Conservation (phyloP, 1,140 invertebrate species). For the Leptinotarsa defecta region DNA sequence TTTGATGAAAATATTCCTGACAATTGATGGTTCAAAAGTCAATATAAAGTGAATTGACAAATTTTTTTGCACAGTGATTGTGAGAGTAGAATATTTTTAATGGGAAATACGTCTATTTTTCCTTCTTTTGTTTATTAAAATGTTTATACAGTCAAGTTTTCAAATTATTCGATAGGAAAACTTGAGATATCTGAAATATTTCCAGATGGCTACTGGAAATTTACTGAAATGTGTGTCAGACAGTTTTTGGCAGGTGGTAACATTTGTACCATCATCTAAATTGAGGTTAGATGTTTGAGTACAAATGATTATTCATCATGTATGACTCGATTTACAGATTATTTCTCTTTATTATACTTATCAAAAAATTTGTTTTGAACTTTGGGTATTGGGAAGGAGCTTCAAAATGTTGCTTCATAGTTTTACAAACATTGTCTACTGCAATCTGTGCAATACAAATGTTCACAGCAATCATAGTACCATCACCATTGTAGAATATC, state of each 20-base stretch:
- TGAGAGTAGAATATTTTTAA: too few relatives aligned
- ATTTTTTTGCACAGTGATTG: too few relatives aligned
- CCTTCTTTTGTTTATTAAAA: neutral
- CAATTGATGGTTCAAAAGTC: too few relatives aligned
- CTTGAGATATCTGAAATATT: neutral
- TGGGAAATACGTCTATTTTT: too few relatives aligned
- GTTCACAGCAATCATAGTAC: neutral
- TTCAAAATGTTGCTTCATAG: too few relatives aligned
- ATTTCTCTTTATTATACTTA: too few relatives aligned
- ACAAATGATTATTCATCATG: neutral
- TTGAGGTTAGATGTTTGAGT: neutral
- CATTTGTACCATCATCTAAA: neutral
- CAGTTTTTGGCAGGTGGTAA: neutral
- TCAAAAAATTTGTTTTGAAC: too few relatives aligned
- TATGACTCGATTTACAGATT: neutral
- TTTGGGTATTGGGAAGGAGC: too few relatives aligned
- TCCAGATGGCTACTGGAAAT: neutral
- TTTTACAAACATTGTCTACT: neutral
- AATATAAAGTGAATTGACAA: too few relatives aligned
- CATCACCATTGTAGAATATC: neutral
- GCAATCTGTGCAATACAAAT: neutral
- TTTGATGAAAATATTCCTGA: too few relatives aligned
- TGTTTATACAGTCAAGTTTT: neutral
- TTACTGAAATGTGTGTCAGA: neutral
- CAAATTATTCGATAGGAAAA: neutral